phyloP scores from a whole-genome alignment of 2,113 vertebrate genomes.

The Oryzias curvinotus region DNA sequence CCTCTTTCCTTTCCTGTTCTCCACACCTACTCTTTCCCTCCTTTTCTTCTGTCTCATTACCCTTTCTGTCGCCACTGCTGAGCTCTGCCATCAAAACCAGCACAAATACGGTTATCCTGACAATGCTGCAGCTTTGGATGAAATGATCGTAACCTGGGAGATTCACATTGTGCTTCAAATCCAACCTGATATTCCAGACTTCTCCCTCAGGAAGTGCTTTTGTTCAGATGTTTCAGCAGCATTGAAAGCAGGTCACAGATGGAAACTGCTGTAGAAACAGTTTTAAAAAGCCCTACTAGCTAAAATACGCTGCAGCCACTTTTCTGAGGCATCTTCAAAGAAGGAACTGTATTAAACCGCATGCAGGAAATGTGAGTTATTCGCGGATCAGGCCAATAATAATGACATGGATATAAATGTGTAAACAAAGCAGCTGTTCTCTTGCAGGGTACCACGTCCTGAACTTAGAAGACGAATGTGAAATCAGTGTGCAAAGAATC shows the following conservation, averaged over 20 bases:
- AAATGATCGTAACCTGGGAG: conserved; percentile 21
- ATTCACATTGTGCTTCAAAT: conserved; percentile 20
- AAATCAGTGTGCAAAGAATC: not conserved
- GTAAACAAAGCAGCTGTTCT: conserved; percentile 23
- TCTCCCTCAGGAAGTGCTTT: conserved; percentile 2
- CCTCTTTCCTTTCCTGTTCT: conserved; percentile 34
- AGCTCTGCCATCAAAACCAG: conserved; percentile 41
- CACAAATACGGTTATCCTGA: conserved; percentile 40
- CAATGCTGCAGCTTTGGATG: conserved; percentile 24
- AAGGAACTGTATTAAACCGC: conserved; percentile 4
- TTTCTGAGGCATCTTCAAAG: conserved; percentile 13
- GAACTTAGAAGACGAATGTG: conserved; percentile 12
- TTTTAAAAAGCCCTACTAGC: conserved; percentile 17
- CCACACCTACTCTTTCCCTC: conserved; percentile 52
- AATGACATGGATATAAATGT: conserved; percentile 8
- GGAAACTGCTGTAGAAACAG: conserved; percentile 17
- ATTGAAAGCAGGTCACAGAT: conserved; percentile 24
- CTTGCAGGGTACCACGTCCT: conserved; percentile 4
- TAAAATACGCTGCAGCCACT: conserved; percentile 12
- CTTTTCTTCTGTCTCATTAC: conserved; percentile 56
- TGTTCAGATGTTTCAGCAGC: conserved; percentile 1
- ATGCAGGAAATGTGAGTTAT: conserved; percentile 1
- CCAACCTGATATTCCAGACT: conserved; percentile 9
- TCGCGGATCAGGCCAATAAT: conserved; percentile 9
- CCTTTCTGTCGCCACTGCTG: conserved; percentile 24